Evolutionary conservation across 2,113 vertebrate genomes (phyloP), one percentile per base, ranked within the genome.

Genomic region (Scophthalmus maximus): DNA sequence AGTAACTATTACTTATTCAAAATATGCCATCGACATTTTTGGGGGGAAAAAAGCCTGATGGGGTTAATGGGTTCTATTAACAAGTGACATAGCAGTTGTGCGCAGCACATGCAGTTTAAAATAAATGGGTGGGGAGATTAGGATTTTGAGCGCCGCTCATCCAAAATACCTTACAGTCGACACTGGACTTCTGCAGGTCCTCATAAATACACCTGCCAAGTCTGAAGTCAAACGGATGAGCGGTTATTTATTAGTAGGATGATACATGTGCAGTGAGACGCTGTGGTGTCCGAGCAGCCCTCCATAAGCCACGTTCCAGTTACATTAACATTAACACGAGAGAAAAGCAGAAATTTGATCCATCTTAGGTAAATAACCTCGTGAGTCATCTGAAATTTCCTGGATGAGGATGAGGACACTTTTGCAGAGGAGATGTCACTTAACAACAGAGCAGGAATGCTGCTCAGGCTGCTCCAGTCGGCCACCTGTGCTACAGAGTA

Each of bases 371-470:
- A 67, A 81, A 83, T 68, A 71, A 59, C 14, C 53, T 34, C 6
- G 20, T 87, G 87, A 89, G 68, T 87, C 87, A 87, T 86, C 36
- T 68, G 59, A 62, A n/a, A 73, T 79, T 87, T 89, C 81, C 86
- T 84, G 86, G 78, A 82, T 68, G 61, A 65, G 70, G 73, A 76
- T 70, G 82, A 82, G 87, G 85, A 82, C 78, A 68, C 76, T 78
- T 77, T 58, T 64, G 23, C 61, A 75, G 84, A 85, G 81, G 86
- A 91, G 89, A 91, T 90, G 87, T 91, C 90, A 90, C 85, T 88
- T 86, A 87, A 87, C 89, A 81, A 59, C 53, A 25, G 74, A 60
- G 69, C 49, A 55, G 82, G 86, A 90, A 88, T 83, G 84, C 62
- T 53, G 72, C 81, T 80, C 71, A 57, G 27, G 83, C 85, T 85